Evolutionary conservation across 2,888 invertebrate species (phyloP).

Genomic region (Ischnura elegans): DNA sequence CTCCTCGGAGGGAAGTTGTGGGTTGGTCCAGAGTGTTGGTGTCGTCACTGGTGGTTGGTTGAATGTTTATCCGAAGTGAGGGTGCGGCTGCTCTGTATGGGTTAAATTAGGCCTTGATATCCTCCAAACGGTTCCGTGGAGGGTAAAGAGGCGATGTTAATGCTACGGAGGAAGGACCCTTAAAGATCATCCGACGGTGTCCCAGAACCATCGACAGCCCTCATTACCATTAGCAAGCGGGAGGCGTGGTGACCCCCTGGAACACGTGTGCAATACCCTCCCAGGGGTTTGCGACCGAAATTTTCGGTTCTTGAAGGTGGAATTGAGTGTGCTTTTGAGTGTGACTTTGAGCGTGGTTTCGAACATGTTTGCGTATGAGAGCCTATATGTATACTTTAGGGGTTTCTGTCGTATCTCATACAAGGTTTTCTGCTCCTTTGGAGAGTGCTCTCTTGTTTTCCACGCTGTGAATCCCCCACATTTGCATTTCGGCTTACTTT

Average conservation of each 20-base stretch:
- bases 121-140: background rate
- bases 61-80: too few species aligned
- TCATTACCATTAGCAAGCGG: background rate
- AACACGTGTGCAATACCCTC: background rate
- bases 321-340: background rate
- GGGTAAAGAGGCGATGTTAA: background rate
- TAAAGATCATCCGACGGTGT: background rate
- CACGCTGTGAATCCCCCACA: background rate
- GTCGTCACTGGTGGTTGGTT: background rate
- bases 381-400: background rate
- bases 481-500: background rate
- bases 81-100: background rate
- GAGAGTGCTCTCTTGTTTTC: too few species aligned
- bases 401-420: background rate
- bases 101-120: constrained; percentile 14
- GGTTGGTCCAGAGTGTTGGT: background rate
- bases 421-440: too few species aligned
- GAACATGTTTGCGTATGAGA: too few species aligned
- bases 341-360: background rate
- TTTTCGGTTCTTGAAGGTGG: background rate
- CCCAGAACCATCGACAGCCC: background rate
- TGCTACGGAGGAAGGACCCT: background rate
- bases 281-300: background rate
- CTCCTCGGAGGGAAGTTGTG: background rate
- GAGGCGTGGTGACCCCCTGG: background rate